phyloP scores from a whole-genome alignment of 2,113 vertebrate species.

The Cyprinodon variegatus region DNA sequence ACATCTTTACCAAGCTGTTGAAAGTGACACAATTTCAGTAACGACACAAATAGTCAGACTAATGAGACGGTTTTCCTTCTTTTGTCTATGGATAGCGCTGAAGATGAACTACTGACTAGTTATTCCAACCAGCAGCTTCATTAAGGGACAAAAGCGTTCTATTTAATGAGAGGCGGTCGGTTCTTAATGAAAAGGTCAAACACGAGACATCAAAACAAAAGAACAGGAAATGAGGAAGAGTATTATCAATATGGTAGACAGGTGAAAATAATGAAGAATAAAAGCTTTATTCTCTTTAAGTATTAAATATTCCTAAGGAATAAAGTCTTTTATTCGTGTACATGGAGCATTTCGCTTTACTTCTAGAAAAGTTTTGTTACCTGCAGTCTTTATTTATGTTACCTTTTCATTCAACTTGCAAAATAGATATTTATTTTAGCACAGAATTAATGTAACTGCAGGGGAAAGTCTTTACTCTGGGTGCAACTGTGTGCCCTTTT shows the following conservation, averaged over 20 bases:
- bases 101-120: conserved; percentile 21
- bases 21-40: conserved; percentile 4
- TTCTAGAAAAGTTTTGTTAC: not conserved
- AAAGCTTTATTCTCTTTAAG: not conserved
- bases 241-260: not conserved
- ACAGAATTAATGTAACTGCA: not conserved
- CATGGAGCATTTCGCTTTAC: not conserved
- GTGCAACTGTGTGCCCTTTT: too few species aligned
- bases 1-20: not conserved
- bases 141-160: conserved; percentile 54
- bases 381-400: not conserved
- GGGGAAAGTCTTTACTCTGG: too few species aligned
- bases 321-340: not conserved
- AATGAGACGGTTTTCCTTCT: conserved; percentile 41
- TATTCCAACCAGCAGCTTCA: conserved; percentile 50
- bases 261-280: not conserved
- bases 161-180: conserved; percentile 52
- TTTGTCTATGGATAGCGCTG: not conserved
- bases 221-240: not conserved
- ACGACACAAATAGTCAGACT: conserved; percentile 24
- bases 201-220: not conserved
- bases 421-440: not conserved
- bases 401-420: too few species aligned
- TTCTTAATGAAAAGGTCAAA: conserved; percentile 39
- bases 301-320: not conserved